Evolutionary conservation across 2,113 vertebrate genomes (phyloP), one percentile per base, ranked within the genome.

Genomic region (Petrocephalus microphthalmus): DNA sequence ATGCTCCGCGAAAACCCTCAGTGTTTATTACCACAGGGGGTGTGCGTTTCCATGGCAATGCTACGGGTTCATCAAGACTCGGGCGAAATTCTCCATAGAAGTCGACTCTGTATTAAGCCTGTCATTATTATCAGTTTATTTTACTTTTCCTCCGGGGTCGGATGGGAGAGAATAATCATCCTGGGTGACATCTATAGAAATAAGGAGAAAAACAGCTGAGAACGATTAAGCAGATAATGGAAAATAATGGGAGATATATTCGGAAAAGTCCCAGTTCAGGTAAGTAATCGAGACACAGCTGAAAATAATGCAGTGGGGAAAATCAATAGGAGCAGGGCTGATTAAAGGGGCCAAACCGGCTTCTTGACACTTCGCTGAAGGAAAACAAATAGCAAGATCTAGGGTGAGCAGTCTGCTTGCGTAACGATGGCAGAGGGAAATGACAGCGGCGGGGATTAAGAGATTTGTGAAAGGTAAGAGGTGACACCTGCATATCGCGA

Each of bases 1-100:
- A 88, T 11, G 64, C 71, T 82, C 15, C 33, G 74, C 67, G 71
- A 87, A 87, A 88, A 85, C 82, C 67, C 56, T 71, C 25, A 20
- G 54, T 88, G 89, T 91, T 88, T 88, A 89, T 90, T 90, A 90
- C 89, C 90, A 88, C 89, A 86, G 88, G 90, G 88, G 90, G 90
- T 90, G 64, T 78, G 71, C 74, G 90, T 91, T 88, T 89, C 89
- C 88, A 91, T 90, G 84, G 90, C 85, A 88, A 92, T 88, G 54
- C 86, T 87, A 84, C 53, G 89, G 78, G 87, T 88, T 92, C 60
- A 86, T 91, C 81, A 90, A 88, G 85, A 64, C 86, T 85, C 88
- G 83, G 64, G 85, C 74, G 52, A 90, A 91, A 90, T 86, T 81
- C 54, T 71, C 89, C 87, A 83, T 89, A 91, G 89, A 90, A 88